phyloP scores from a whole-genome alignment of 2,113 vertebrate species.

The Parus major region DNA sequence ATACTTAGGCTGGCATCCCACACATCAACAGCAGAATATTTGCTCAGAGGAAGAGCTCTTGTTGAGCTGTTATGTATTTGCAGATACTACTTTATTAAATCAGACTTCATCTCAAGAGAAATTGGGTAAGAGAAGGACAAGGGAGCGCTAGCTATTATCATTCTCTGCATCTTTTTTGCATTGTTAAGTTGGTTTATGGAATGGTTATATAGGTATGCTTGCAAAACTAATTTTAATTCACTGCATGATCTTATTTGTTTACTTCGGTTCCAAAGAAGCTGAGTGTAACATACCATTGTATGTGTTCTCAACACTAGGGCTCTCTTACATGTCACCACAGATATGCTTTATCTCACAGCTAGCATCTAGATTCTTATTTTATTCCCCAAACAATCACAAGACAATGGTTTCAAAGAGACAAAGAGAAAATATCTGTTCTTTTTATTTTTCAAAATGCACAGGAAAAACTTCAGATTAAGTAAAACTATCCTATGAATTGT shows the following conservation, averaged over 20 bases:
- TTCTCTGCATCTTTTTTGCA: background rate
- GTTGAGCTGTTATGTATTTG: background rate
- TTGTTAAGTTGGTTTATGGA: background rate
- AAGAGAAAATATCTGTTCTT: background rate
- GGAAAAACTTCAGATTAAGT: background rate
- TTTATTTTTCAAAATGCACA: background rate
- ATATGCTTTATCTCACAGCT: background rate
- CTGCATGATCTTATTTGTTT: background rate
- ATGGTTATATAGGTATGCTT: background rate
- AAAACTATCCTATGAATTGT: background rate
- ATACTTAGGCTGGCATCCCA: background rate
- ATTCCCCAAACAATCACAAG: background rate
- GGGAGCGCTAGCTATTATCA: background rate
- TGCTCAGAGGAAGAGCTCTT: background rate
- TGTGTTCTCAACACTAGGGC: background rate
- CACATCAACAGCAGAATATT: background rate
- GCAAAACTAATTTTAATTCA: conserved; percentile 13
- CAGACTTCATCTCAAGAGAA: background rate
- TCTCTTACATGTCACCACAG: background rate
- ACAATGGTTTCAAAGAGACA: background rate
- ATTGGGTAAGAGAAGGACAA: background rate
- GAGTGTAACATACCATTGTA: background rate
- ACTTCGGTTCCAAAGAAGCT: background rate
- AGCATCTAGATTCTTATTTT: background rate
- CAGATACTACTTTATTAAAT: background rate